Percentiles rank a stretch among this genome's conserved stretches.
Conservation (phyloP, 2,888 invertebrate species). For the Ormyrus rosae region DNA sequence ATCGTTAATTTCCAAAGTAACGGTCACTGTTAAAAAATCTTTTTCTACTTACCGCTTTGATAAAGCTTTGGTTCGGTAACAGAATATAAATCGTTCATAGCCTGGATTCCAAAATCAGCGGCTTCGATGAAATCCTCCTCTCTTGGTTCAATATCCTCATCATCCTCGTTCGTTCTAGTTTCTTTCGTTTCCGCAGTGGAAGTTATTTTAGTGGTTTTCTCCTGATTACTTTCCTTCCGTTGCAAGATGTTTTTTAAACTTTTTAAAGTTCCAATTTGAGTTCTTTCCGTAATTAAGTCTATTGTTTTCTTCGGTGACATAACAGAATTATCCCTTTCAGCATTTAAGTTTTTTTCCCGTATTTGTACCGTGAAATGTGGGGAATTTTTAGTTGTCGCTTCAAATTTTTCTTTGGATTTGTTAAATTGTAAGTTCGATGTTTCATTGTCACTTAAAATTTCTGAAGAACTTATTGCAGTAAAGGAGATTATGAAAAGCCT, state of each 20-base stretch:
- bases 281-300: too few species aligned
- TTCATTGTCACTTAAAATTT: background rate
- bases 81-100: conserved; percentile 82
- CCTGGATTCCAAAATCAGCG: conserved; percentile 82
- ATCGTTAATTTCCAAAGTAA: conserved; percentile 2
- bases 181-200: background rate
- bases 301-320: too few species aligned
- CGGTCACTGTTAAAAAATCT: too few species aligned
- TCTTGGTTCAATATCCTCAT: conserved; percentile 51
- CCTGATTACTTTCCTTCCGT: too few species aligned
- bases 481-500: background rate
- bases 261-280: too few species aligned
- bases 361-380: too few species aligned
- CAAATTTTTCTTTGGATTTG: too few species aligned
- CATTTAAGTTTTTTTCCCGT: too few species aligned
- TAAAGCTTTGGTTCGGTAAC: conserved; percentile 80
- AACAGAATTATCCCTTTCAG: too few species aligned
- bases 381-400: too few species aligned
- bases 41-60: conserved; percentile 77
- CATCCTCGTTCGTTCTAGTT: conserved; percentile 16
- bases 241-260: too few species aligned
- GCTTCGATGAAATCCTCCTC: conserved; percentile 80
- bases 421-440: background rate
- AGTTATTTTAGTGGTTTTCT: background rate
- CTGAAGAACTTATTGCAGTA: background rate